Evolutionary conservation across 2,113 vertebrate species (phyloP).

Genomic region (Megaleporinus macrocephalus): DNA sequence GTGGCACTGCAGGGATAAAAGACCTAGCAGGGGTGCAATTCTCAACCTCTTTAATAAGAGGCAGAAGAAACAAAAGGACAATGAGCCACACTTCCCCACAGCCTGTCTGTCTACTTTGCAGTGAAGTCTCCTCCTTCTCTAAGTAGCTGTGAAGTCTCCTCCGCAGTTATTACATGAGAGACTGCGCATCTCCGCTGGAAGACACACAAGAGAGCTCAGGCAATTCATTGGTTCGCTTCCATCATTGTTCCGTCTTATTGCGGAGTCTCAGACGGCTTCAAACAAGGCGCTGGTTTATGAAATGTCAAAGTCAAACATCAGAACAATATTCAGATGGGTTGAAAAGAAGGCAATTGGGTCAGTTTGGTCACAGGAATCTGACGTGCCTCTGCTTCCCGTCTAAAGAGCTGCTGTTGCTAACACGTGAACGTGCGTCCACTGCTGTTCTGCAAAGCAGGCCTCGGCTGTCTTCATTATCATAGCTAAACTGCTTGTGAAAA

Average conservation of each 20-base stretch:
- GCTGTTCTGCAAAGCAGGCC: background rate
- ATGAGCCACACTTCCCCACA: conserved; percentile 56
- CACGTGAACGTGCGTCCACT: background rate
- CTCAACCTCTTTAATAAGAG: conserved; percentile 42
- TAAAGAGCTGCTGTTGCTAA: background rate
- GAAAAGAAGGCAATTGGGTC: background rate
- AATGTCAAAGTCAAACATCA: conserved; percentile 41
- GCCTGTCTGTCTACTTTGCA: conserved; percentile 52
- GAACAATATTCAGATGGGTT: background rate
- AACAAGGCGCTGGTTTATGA: conserved; percentile 65
- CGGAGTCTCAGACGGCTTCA: conserved; percentile 56
- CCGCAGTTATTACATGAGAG: conserved; percentile 72
- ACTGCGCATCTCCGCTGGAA: conserved; percentile 57
- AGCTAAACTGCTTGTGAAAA: background rate
- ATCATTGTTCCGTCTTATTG: conserved; percentile 55
- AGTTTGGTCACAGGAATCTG: background rate
- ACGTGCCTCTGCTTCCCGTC: background rate
- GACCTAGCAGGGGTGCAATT: conserved; percentile 48
- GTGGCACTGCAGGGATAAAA: conserved; percentile 46
- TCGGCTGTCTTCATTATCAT: background rate
- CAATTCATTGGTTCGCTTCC: conserved; percentile 67
- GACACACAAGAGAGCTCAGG: conserved; percentile 62
- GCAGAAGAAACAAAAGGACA: conserved; percentile 47
- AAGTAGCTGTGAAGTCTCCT: conserved; percentile 60
- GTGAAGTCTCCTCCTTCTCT: conserved; percentile 49